A percentile compares a stretch with the other conserved stretches of the same genome.
phyloP scores from a whole-genome alignment of 2,797 vertebrate species.

The Trachops cirrhosus region DNA sequence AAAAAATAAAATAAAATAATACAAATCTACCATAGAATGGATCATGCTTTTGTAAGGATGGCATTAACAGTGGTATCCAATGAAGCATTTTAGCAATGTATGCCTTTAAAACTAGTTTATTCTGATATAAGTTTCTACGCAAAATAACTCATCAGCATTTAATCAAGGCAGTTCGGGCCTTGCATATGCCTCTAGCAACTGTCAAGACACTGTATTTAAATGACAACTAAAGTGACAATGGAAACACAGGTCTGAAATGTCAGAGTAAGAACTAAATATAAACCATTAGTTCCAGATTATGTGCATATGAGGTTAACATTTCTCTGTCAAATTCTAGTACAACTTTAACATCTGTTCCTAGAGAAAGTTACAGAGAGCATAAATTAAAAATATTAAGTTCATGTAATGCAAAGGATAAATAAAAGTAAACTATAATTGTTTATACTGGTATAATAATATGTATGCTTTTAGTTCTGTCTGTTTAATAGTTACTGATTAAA shows the following conservation, averaged over 20 bases:
- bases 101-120: background rate
- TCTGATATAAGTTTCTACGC: background rate
- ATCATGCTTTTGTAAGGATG: background rate
- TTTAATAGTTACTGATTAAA: background rate
- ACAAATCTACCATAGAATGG: background rate
- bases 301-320: background rate
- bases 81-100: background rate
- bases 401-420: background rate
- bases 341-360: background rate
- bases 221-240: background rate
- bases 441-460: background rate
- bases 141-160: slow-evolving; percentile 40
- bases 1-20: background rate
- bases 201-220: slow-evolving; percentile 31
- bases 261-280: background rate
- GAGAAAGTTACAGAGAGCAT: background rate
- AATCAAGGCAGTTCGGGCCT: background rate
- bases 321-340: background rate
- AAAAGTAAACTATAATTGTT: background rate
- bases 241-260: background rate
- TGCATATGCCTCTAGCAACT: background rate
- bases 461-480: background rate
- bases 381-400: background rate
- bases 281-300: background rate
- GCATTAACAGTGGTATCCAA: background rate